phyloP scores from a whole-genome alignment of 2,797 vertebrate species.

The Myioborus melanocephalus region DNA sequence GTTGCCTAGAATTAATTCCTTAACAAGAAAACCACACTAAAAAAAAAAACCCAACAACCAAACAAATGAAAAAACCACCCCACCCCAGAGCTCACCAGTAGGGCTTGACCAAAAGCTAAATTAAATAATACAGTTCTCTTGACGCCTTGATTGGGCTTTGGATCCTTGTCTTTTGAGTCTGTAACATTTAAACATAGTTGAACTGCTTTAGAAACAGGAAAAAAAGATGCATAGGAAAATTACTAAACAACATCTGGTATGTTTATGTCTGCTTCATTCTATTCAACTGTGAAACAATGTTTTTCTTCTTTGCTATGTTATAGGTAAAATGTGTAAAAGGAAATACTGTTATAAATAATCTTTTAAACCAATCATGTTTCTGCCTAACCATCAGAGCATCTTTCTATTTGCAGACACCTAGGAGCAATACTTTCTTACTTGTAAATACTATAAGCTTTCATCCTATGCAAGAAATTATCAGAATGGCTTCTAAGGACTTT shows the following conservation, averaged over 20 bases:
- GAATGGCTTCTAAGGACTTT: conserved; percentile 60
- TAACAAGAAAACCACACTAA: not conserved
- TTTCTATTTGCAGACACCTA: conserved; percentile 65
- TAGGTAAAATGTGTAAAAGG: conserved; percentile 31
- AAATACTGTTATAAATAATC: conserved; percentile 37
- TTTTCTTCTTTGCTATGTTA: conserved; percentile 54
- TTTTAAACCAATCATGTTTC: conserved; percentile 46
- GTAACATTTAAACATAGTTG: not conserved
- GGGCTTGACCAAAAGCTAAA: conserved; percentile 12
- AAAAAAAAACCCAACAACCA: not conserved
- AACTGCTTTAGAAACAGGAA: conserved; percentile 29
- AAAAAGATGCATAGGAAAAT: conserved; percentile 10
- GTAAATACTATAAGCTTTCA: conserved; percentile 46
- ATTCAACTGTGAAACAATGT: conserved; percentile 44
- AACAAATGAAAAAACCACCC: not conserved
- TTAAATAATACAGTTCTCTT: not conserved
- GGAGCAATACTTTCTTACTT: conserved; percentile 44
- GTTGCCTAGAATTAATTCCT: not conserved
- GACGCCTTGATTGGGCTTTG: not conserved
- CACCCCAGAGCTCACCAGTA: not conserved
- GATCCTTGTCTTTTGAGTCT: not conserved
- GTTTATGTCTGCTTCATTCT: conserved; percentile 42
- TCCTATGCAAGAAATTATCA: conserved; percentile 49
- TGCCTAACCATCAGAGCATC: conserved; percentile 61
- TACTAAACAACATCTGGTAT: conserved; percentile 26